phyloP scores from a whole-genome alignment of 2,888 invertebrate species.

The Athalia circularis region DNA sequence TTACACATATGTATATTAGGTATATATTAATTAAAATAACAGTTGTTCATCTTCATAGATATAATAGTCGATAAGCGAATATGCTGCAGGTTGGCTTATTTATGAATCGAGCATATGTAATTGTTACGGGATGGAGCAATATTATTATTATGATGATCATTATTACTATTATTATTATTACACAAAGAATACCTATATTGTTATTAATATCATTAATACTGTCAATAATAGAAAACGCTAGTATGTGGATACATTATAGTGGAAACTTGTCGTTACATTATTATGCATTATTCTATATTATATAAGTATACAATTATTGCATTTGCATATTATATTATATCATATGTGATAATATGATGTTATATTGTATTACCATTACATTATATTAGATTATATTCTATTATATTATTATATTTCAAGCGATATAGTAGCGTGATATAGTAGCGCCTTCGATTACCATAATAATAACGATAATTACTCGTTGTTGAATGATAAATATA shows the following conservation, averaged over 20 bases:
- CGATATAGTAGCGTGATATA: slow-evolving; percentile 9
- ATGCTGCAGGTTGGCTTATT: slow-evolving; percentile 34
- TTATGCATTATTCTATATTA: too few species aligned
- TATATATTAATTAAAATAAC: background rate
- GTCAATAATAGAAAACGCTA: background rate
- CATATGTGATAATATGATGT: background rate
- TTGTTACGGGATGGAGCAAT: slow-evolving; percentile 44
- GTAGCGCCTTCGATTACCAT: slow-evolving; percentile 15
- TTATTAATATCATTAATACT: background rate
- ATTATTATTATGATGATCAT: slow-evolving; percentile 29
- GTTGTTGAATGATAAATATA: too few species aligned
- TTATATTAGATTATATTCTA: too few species aligned
- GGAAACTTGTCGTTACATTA: background rate
- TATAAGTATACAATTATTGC: too few species aligned
- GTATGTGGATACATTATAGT: background rate
- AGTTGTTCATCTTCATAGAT: slow-evolving; percentile 13
- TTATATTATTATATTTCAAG: background rate
- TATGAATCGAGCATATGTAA: slow-evolving; percentile 40
- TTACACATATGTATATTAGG: background rate
- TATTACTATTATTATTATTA: slow-evolving; percentile 8
- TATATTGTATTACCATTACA: too few species aligned
- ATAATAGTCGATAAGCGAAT: slow-evolving; percentile 16
- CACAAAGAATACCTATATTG: background rate
- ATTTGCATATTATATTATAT: too few species aligned
- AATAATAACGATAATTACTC: slow-evolving; percentile 12